Evolutionary conservation across 2,113 vertebrate genomes (phyloP).

Genomic region (Arizona elegans): DNA sequence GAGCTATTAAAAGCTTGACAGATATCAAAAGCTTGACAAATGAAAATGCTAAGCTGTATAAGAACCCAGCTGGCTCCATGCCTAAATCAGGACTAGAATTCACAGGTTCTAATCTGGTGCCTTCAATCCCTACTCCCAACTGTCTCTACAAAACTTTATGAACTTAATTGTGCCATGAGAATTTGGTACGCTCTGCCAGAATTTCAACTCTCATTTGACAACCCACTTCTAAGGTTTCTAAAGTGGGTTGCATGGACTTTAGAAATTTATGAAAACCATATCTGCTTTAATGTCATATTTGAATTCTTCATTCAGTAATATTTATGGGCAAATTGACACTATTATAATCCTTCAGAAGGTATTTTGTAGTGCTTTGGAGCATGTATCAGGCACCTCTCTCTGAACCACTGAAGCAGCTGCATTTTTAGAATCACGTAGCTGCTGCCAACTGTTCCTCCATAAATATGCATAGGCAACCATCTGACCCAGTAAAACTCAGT

Average conservation of each 20-base stretch:
- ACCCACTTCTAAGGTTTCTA: not conserved
- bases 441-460: not conserved
- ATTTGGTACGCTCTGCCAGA: not conserved
- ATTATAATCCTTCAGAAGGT: not conserved
- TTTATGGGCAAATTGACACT: not conserved
- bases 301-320: not conserved
- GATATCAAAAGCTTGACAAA: not conserved
- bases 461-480: not conserved
- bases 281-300: not conserved
- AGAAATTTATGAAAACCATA: not conserved
- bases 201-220: not conserved
- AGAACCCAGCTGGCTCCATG: not conserved
- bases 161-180: not conserved
- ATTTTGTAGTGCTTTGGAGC: not conserved
- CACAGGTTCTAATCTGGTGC: not conserved
- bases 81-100: not conserved
- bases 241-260: not conserved
- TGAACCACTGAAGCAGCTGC: not conserved
- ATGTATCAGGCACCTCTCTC: not conserved
- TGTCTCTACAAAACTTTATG: not conserved
- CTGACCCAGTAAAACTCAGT: not conserved
- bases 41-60: not conserved
- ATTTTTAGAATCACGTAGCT: not conserved
- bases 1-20: not conserved
- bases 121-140: not conserved